A percentile compares a stretch with the other conserved stretches of the same genome.
Conservation (phyloP, 2,113 vertebrate genomes). For the Pseudois nayaur region DNA sequence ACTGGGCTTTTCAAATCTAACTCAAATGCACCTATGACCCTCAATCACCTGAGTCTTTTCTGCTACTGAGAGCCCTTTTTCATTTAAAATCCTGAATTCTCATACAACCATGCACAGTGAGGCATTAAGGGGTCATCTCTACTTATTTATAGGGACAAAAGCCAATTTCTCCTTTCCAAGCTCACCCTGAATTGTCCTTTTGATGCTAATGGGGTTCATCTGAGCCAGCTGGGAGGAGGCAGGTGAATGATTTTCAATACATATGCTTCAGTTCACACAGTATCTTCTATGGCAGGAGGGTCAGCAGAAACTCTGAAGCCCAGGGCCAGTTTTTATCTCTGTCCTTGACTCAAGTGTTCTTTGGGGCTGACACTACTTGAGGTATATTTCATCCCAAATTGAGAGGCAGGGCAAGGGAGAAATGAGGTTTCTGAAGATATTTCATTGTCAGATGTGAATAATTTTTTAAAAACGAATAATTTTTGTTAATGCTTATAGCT, state of each 20-base stretch:
- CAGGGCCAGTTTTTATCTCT: not conserved
- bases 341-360: not conserved
- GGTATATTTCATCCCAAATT: not conserved
- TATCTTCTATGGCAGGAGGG: not conserved
- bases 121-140: constrained; percentile 11
- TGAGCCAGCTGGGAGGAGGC: constrained; percentile 17
- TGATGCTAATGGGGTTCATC: constrained; percentile 38
- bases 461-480: not conserved
- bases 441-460: not conserved
- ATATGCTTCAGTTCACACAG: constrained; percentile 44
- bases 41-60: not conserved
- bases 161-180: constrained; percentile 19
- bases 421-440: not conserved
- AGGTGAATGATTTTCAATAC: constrained; percentile 49
- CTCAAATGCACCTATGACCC: not conserved
- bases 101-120: not conserved
- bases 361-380: not conserved
- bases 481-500: not conserved
- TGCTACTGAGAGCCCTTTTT: not conserved
- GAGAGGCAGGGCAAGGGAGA: not conserved
- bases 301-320: not conserved
- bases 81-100: constrained; percentile 11
- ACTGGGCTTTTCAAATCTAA: constrained; percentile 37
- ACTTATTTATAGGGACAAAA: constrained; percentile 39
- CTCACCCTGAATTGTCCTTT: constrained; percentile 35